Conservation (phyloP, 2,113 vertebrate species). For the Gobius niger region DNA sequence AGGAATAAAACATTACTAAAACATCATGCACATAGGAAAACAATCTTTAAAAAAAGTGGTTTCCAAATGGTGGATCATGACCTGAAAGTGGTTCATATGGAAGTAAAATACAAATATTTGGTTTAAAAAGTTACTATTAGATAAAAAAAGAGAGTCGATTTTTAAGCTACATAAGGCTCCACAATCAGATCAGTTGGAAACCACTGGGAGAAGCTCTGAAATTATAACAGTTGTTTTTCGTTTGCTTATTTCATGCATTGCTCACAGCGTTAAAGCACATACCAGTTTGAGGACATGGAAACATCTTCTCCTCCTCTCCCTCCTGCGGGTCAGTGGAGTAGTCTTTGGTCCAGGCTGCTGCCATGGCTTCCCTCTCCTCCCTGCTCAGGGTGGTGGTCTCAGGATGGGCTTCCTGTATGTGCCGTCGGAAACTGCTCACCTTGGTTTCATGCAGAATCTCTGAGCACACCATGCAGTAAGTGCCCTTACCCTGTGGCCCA, state of each 20-base stretch:
- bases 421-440: conserved; percentile 84
- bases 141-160: too few relatives aligned
- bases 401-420: conserved; percentile 86
- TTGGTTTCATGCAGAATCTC: conserved; percentile 80
- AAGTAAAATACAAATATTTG: background rate
- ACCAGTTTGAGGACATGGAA: background rate
- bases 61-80: background rate
- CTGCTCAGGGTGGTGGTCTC: conserved; percentile 79
- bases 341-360: conserved; percentile 85
- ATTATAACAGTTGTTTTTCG: background rate
- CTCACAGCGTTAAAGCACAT: background rate
- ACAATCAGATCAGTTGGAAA: conserved; percentile 2
- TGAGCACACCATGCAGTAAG: conserved; percentile 88
- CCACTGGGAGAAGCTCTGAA: background rate
- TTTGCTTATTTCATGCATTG: background rate
- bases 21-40: conserved; percentile 2
- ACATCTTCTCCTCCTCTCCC: conserved; percentile 60
- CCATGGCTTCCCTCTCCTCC: conserved; percentile 78
- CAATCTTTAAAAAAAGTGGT: background rate
- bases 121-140: background rate
- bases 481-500: conserved; percentile 79
- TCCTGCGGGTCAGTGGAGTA: conserved; percentile 42
- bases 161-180: background rate
- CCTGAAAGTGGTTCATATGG: background rate
- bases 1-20: conserved; percentile 10